phyloP scores from a whole-genome alignment of 2,888 invertebrate species.

The Dicyrtoma fusca region DNA sequence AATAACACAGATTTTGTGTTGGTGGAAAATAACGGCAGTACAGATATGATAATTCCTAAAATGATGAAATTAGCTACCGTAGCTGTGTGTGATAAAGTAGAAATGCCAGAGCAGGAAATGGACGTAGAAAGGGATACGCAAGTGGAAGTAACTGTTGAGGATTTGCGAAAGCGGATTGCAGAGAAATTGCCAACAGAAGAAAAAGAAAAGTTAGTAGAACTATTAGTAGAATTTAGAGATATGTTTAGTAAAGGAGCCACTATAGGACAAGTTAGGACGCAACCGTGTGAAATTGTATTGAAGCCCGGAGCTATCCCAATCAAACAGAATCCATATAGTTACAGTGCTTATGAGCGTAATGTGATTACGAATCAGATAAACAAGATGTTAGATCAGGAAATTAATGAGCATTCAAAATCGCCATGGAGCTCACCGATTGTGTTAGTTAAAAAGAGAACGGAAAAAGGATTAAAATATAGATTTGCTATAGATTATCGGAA shows the following conservation, averaged over 20 bases:
- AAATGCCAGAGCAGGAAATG: no score
- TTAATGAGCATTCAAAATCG: neutral
- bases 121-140: no score
- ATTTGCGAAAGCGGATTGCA: no score
- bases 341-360: neutral
- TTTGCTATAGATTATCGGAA: constrained; percentile 57
- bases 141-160: no score
- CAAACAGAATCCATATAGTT: neutral
- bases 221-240: neutral
- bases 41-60: no score
- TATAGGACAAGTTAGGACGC: neutral
- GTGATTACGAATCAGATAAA: neutral
- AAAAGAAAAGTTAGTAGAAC: neutral
- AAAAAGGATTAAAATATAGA: constrained; percentile 55
- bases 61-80: no score
- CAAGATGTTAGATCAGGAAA: neutral
- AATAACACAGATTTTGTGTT: no score
- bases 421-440: neutral
- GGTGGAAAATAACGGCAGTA: no score
- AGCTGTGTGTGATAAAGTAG: no score
- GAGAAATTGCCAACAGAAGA: no score
- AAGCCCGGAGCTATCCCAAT: neutral
- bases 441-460: constrained; percentile 22
- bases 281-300: neutral
- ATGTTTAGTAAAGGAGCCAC: neutral